Base-by-base conservation (phyloP, 2,797 vertebrate genomes). In the Columba guinea region DNA sequence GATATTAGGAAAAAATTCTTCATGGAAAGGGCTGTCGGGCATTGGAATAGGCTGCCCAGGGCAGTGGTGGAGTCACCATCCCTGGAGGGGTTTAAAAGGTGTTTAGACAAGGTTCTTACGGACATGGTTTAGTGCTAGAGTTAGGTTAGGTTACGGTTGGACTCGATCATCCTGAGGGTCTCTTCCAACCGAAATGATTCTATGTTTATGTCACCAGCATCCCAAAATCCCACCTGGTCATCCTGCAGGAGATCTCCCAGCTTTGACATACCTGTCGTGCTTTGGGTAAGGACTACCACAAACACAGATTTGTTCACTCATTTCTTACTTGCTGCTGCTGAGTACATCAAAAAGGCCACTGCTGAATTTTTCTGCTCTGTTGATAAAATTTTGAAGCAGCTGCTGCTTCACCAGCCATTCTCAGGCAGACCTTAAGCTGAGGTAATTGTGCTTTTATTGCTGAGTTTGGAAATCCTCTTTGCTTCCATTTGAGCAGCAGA, bases 331-430 rank as follows among this genome's bases (percentile, higher is more conserved):
- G 0, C 19, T 55, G 4, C 14, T 17, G 26, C 73, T 52, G 49
- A 67, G 35, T 35, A 7, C 32, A 5, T 34, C 34, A 28, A 32
- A 90, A 84, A 77, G 13, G 22, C 13, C 52, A 9, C 28, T n/a
- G 16, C 9, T 0, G 11, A 17, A 20, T 23, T 5, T 34, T 55
- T 30, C 27, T 35, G 20, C 0, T 0, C 35, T 22, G 27, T 6
- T 46, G 32, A 68, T 63, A 77, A 77, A 39, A 64, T 59, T 51
- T 35, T 5, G 19, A 49, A 24, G 65, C 55, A 81, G 84, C 55
- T 77, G 80, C 60, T 32, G 55, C 67, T 91, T 59, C 27, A 16
- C 34, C 10, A 6, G 28, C 51, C 28, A 1, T n/a, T 52, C 21
- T 4, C 21, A 30, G 48, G 62, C 49, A 39, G 51, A 88, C 34